These are phyloP conservation scores for Sitta carolinensis DNA, from an alignment of 2,797 vertebrate species.

Conservation along the genomic window DNA sequence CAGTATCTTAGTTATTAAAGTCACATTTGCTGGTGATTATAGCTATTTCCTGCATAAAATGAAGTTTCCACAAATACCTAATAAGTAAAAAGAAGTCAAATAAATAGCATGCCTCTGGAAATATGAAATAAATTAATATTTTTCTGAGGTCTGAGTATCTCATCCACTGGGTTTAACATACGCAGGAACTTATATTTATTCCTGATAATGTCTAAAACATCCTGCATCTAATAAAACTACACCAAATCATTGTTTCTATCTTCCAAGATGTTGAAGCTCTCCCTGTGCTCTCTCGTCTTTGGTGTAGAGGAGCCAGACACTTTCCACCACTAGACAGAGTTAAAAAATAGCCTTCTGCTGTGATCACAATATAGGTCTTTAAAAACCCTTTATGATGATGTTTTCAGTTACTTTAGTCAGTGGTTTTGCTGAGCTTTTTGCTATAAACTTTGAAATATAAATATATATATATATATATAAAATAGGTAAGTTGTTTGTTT, in stretches of 20 bases:
- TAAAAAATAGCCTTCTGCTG: neutral
- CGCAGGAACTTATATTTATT: neutral
- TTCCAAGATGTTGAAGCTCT: neutral
- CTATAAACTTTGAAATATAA: neutral
- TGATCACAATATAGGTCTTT: neutral
- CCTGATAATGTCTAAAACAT: conserved; percentile 7
- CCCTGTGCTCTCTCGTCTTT: neutral
- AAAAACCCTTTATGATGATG: neutral
- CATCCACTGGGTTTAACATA: neutral
- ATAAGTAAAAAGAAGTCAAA: conserved; percentile 62
- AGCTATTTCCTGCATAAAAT: conserved; percentile 71
- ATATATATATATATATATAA: neutral
- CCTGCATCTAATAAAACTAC: neutral
- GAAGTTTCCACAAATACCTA: conserved; percentile 69
- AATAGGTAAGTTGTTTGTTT: neutral
- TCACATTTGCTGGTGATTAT: conserved; percentile 71
- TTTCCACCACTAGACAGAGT: neutral
- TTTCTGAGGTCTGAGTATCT: conserved; percentile 8
- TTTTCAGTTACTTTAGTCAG: neutral
- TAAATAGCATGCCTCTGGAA: conserved; percentile 45
- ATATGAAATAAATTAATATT: conserved; percentile 37
- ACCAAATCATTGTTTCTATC: neutral
- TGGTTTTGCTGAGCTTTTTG: neutral
- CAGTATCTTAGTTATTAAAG: conserved; percentile 70
- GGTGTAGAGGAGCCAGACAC: neutral